Conservation (phyloP, 2,888 invertebrate species). For the Actias luna region DNA sequence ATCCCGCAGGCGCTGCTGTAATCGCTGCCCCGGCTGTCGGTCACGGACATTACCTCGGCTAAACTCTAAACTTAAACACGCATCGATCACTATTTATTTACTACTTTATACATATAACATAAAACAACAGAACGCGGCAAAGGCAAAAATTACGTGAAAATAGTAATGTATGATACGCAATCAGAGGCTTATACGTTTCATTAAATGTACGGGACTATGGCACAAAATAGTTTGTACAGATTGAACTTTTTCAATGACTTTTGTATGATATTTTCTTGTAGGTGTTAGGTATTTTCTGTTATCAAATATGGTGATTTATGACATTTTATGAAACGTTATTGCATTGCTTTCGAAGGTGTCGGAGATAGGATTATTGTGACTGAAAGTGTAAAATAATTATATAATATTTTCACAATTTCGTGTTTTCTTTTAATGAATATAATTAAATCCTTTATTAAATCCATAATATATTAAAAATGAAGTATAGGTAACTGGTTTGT, state of each 20-base stretch:
- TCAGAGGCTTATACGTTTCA: constrained; percentile 63
- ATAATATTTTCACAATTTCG: constrained; percentile 60
- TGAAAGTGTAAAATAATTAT: constrained; percentile 61
- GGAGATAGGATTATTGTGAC: constrained; percentile 63
- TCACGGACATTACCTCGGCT: constrained; percentile 64
- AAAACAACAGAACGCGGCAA: constrained; percentile 45
- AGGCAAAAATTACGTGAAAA: constrained; percentile 44
- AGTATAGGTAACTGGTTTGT: too few relatives aligned
- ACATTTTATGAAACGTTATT: constrained; percentile 77
- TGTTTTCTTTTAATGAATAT: constrained; percentile 32
- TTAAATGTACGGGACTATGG: constrained; percentile 71
- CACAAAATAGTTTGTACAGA: constrained; percentile 51
- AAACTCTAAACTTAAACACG: constrained; percentile 32
- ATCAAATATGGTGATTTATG: constrained; percentile 49
- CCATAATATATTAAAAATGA: not conserved
- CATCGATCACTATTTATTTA: constrained; percentile 61
- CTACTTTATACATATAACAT: constrained; percentile 62
- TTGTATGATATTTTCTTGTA: constrained; percentile 77
- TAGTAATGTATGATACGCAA: constrained; percentile 32
- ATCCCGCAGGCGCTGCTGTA: constrained; percentile 67
- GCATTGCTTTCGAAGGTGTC: constrained; percentile 56
- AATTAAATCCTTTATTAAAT: not conserved
- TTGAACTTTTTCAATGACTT: constrained; percentile 37
- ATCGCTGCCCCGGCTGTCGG: constrained; percentile 61
- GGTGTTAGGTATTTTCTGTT: constrained; percentile 61